phyloP scores from a whole-genome alignment of 2,888 invertebrate species.

The Fragum sueziense region DNA sequence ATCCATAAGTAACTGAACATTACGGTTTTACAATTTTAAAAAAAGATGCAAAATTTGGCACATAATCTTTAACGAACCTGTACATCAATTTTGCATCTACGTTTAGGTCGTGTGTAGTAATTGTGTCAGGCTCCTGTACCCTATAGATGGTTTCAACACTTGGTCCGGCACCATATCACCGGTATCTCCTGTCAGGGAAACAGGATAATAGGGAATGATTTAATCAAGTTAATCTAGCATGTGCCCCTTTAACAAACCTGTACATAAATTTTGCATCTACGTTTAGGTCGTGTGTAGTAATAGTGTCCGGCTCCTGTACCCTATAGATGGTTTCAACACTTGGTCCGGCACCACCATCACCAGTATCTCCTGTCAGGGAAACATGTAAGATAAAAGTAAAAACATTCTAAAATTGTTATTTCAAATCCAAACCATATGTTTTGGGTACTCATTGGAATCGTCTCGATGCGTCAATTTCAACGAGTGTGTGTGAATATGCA shows the following conservation, averaged over 20 bases:
- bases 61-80: neutral
- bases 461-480: too few species aligned
- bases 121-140: slow-evolving; percentile 33
- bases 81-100: slow-evolving; percentile 4
- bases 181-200: too few species aligned
- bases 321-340: slow-evolving; percentile 41
- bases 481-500: too few species aligned
- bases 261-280: slow-evolving; percentile 3
- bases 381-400: too few species aligned
- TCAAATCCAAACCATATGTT: too few species aligned
- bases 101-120: slow-evolving; percentile 10
- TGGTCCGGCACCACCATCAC: slow-evolving; percentile 22
- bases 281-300: slow-evolving; percentile 10
- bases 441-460: too few species aligned
- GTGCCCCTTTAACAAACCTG: neutral
- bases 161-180: slow-evolving; percentile 19
- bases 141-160: slow-evolving; percentile 41
- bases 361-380: slow-evolving; percentile 42
- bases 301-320: slow-evolving; percentile 33
- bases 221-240: too few species aligned
- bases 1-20: too few species aligned
- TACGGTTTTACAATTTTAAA: too few species aligned
- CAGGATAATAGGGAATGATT: too few species aligned
- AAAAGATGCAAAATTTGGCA: too few species aligned
- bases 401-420: too few species aligned